Percentiles rank a stretch among this genome's conserved stretches.
Conservation (phyloP, 2,113 vertebrate genomes). For the Bambusicola thoracicus region DNA sequence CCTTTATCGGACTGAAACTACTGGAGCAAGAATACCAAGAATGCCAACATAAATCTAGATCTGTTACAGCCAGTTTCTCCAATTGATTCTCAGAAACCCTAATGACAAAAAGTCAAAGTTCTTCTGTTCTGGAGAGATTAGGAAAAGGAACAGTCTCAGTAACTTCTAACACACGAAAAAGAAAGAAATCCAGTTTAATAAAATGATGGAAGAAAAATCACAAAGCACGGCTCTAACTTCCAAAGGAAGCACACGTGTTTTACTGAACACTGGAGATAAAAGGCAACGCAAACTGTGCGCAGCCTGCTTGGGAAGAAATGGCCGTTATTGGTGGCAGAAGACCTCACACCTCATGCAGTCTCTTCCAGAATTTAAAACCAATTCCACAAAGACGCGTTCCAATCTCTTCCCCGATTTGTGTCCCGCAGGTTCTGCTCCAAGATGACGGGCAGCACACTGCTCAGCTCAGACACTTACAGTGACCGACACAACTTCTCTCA, state of each 20-base stretch:
- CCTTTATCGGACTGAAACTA: constrained; percentile 71
- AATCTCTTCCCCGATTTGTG: background rate
- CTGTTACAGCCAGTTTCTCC: constrained; percentile 61
- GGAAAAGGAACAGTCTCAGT: background rate
- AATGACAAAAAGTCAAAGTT: constrained; percentile 27
- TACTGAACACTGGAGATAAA: constrained; percentile 1
- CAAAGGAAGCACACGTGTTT: background rate
- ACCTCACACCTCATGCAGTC: background rate
- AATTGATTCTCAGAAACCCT: constrained; percentile 29
- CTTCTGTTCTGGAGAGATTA: background rate
- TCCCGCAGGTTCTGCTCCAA: constrained; percentile 41
- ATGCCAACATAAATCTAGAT: constrained; percentile 67
- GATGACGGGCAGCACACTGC: constrained; percentile 6
- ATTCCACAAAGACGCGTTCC: background rate
- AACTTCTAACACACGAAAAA: background rate
- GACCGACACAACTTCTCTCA: constrained; percentile 6
- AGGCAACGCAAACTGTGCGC: background rate
- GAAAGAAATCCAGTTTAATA: background rate
- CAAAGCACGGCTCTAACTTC: background rate
- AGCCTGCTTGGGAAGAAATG: background rate
- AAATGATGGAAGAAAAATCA: background rate
- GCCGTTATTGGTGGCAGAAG: constrained; percentile 10
- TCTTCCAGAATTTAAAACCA: constrained; percentile 11
- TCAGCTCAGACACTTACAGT: background rate
- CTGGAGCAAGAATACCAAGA: constrained; percentile 67